A percentile compares a stretch with the other conserved stretches of the same genome.
Conservation (phyloP, 2,888 invertebrate species). For the Trichogramma evanescens region DNA sequence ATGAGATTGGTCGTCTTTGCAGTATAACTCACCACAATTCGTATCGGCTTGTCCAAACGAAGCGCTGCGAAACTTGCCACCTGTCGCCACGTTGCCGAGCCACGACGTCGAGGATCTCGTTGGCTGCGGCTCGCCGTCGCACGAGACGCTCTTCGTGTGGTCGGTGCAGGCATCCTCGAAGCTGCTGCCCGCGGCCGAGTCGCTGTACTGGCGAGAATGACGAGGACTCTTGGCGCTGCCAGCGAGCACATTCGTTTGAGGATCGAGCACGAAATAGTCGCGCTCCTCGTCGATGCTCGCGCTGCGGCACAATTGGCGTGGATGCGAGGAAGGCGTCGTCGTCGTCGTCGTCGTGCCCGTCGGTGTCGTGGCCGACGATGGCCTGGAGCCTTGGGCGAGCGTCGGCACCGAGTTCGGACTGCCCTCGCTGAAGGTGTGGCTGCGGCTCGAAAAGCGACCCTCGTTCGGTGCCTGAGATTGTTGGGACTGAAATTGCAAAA, state of each 20-base stretch:
- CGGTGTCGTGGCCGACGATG: conserved; percentile 13
- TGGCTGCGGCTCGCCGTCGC: conserved; percentile 38
- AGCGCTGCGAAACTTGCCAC: conserved; percentile 51
- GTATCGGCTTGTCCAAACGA: conserved; percentile 84
- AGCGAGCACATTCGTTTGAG: background rate
- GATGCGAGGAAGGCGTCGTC: background rate
- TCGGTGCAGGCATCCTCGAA: conserved; percentile 27
- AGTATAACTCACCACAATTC: conserved; percentile 37
- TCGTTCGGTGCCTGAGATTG: conserved; percentile 21
- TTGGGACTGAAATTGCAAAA: background rate
- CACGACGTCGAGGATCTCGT: conserved; percentile 20
- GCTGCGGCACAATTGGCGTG: conserved; percentile 26
- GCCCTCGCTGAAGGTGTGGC: conserved; percentile 37
- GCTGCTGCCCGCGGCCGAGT: conserved; percentile 34
- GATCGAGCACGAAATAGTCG: conserved; percentile 24
- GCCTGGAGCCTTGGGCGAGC: conserved; percentile 1
- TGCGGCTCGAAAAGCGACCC: conserved; percentile 31
- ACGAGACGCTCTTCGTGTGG: conserved; percentile 37
- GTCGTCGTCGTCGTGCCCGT: conserved; percentile 21
- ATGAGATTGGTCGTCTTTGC: background rate
- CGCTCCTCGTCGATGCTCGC: conserved; percentile 42
- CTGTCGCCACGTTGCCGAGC: conserved; percentile 8
- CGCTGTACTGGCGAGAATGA: conserved; percentile 40
- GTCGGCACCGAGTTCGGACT: conserved; percentile 4
- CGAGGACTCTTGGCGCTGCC: conserved; percentile 21